Base-by-base conservation (phyloP, 2,113 vertebrate species). In the Vulpes ferrilata region DNA sequence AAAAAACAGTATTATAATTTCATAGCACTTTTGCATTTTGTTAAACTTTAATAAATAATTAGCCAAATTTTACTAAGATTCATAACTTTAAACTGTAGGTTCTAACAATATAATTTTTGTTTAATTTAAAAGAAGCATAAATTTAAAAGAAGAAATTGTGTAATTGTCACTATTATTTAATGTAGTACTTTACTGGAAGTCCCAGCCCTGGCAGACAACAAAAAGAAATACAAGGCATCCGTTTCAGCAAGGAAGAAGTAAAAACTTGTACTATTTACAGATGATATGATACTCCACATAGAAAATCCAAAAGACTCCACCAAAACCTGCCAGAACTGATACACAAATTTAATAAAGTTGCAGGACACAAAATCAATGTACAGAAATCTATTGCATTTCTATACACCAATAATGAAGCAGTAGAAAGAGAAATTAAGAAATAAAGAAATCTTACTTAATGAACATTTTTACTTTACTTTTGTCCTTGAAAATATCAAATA, bases 91-190 rank as follows among this genome's bases (percentile, higher is more conserved):
- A 89, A 22, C 1, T 48, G 10, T 55, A 78, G 71, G 11, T 80
- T 78, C 19, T 81, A 85, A 73, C 4, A 73, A 12, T 73, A 51
- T 64, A 60, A 22, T 55, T 15, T 92, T 90, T 83, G 22, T 30
- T 92, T 81, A 35, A 55, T 55, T 88, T 87, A 74, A n/a, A n/a
- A n/a, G n/a, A 92, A 83, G 71, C 74, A 74, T 43, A 90, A 43
- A 32, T 57, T 43, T 74, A 86, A 93, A 96, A 73, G 23, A 38
- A 62, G 10, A 1, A 35, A 65, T 86, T 73, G 0, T n/a, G 2
- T 53, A 48, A 64, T 9, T 83, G 65, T 16, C 30, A 32, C 51
- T 43, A 16, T 76, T 76, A 76, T 30, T 43, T 27, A 51, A 27
- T 7, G 9, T 9, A 51, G 25, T 76, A 30, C 43, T 43, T 43